These are phyloP conservation scores for Nemopilema nomurai DNA, from an alignment of 30 jellyfish, hydroid and myxozoan genomes.

Conservation along the genomic window DNA sequence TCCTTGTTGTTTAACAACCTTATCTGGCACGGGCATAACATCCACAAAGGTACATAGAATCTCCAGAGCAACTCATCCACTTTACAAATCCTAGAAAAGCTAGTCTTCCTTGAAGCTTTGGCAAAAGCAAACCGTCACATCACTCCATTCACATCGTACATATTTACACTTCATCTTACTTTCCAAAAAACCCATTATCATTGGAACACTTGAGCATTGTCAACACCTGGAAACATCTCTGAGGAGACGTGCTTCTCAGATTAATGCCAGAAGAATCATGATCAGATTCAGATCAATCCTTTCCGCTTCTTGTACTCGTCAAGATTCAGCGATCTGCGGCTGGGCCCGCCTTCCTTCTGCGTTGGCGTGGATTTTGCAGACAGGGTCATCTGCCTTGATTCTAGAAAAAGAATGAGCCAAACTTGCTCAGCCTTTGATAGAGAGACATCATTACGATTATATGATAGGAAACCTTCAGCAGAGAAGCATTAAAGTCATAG, in stretches of 20 bases:
- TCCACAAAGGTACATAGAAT: neutral
- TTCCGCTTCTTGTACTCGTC: slow-evolving; percentile 93
- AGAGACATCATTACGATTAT: neutral
- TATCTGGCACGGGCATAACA: neutral
- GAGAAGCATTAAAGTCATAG: too few species aligned
- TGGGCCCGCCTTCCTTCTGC: slow-evolving; percentile 77
- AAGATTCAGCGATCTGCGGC: slow-evolving; percentile 88
- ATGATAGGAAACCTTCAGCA: neutral
- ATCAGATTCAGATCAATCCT: slow-evolving; percentile 72
- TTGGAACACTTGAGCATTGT: neutral
- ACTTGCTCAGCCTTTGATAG: too few species aligned
- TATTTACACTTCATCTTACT: neutral
- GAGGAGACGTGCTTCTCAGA: too few species aligned
- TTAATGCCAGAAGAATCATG: too few species aligned
- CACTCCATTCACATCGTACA: neutral
- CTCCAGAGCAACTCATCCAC: neutral
- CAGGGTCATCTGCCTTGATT: slow-evolving; percentile 77
- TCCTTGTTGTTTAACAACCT: too few species aligned
- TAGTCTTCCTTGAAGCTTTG: neutral
- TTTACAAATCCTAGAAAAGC: neutral
- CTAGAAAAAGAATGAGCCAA: too few species aligned
- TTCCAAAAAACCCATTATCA: neutral
- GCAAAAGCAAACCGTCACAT: neutral
- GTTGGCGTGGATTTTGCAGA: slow-evolving; percentile 82
- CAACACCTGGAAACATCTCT: neutral